Base-by-base conservation (phyloP, 2,113 vertebrate genomes). In the Clarias batrachus region DNA sequence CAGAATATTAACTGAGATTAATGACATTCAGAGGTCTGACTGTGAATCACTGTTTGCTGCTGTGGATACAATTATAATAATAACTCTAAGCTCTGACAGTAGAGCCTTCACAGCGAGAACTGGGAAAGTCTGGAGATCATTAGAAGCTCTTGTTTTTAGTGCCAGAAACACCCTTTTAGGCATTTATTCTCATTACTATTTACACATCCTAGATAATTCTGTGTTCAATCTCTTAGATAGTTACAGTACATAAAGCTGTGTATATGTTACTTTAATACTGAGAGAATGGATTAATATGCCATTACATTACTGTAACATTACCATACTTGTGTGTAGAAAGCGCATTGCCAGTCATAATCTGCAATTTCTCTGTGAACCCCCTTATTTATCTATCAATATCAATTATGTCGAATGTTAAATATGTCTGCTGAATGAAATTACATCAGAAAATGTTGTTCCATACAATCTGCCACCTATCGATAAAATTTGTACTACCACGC, bases 21-120 rank as follows among this genome's bases (percentile, higher is more conserved):
- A 81, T 81, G 59, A 81, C 63, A 63, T 81, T 63, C 59, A 63
- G 37, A 63, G 41, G 17, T 63, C 56, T 81, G 30, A 37, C 30
- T 81, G 25, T 63, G 57, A 63, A 81, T 41, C 30, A 81, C 79
- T 81, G 21, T 63, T 81, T 81, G 21, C 59, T 81, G 79, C 57
- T 81, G 79, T 41, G 30, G 30, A 62, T 37, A 59, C 59, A 62
- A 17, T 81, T 81, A 62, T 30, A 59, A 81, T 63, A 79, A 79
- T 80, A 76, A 80, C 77, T 19, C 77, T 21, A 33, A 81, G 79
- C 57, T 23, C 79, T 60, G 79, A 62, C 30, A 62, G 79, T 37
- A 25, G 23, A 63, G 79, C 59, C 77, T 80, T 81, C 79, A 81
- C 79, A 63, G 59, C 59, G 63, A 81, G 59, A 10, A 81, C 25